Evolutionary conservation across 2,797 vertebrate species (phyloP).

Genomic region (Phalanger gymnotis): DNA sequence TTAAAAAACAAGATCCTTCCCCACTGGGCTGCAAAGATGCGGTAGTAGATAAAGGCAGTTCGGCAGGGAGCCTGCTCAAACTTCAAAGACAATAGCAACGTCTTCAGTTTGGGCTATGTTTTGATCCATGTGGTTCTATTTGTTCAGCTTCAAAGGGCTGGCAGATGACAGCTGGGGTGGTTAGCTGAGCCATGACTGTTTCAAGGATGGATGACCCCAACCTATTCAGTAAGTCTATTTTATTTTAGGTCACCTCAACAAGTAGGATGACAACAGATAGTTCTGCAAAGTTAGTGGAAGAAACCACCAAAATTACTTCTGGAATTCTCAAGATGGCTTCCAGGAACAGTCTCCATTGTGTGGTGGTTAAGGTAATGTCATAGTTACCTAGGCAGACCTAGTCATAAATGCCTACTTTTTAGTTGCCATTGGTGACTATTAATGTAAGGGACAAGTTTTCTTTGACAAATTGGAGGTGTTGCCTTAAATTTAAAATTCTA

Average conservation of each 20-base stretch:
- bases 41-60: neutral
- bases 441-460: constrained; percentile 9
- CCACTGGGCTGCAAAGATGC: neutral
- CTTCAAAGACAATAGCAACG: neutral
- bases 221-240: neutral
- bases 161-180: neutral
- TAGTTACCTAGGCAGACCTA: neutral
- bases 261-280: neutral
- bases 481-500: constrained; percentile 26
- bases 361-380: neutral
- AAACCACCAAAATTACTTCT: neutral
- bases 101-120: neutral
- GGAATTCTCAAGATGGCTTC: neutral
- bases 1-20: neutral
- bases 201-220: neutral
- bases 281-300: neutral
- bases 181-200: neutral
- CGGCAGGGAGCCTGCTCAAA: neutral
- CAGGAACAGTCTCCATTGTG: constrained; percentile 13
- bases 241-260: neutral
- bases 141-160: neutral
- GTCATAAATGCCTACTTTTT: constrained; percentile 1
- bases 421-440: constrained; percentile 14
- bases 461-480: neutral
- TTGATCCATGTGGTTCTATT: neutral